A percentile compares a stretch with the other conserved stretches of the same genome.
Evolutionary conservation across 2,113 vertebrate species (phyloP).

Genomic region (Merops nubicus): DNA sequence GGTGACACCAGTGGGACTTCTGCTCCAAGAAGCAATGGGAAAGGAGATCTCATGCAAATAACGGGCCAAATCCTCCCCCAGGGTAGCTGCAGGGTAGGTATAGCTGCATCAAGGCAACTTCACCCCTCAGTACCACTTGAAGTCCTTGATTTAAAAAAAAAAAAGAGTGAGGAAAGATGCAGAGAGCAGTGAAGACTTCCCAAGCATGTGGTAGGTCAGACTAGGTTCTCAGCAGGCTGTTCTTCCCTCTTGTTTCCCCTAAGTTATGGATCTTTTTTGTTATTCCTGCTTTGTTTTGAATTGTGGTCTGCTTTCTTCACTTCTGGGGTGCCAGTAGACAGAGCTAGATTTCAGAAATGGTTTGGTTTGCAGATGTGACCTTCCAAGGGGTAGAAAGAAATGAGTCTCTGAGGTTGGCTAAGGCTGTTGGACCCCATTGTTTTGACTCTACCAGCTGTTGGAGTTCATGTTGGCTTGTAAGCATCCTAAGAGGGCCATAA

Average conservation of each 20-base stretch:
- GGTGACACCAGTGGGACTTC: background rate
- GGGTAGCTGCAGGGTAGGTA: background rate
- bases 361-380: background rate
- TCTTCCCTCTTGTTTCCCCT: slow-evolving; percentile 12
- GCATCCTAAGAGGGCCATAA: background rate
- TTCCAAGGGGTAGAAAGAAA: slow-evolving; percentile 11
- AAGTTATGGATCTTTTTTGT: background rate
- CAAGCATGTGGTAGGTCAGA: background rate
- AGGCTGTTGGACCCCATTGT: background rate
- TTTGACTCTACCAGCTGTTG: background rate
- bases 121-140: background rate
- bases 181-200: slow-evolving; percentile 9
- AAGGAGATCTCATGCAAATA: background rate
- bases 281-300: background rate
- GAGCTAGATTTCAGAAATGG: background rate
- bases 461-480: background rate
- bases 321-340: slow-evolving; percentile 19
- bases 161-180: background rate
- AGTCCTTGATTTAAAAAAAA: background rate
- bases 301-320: slow-evolving; percentile 34
- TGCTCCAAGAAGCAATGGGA: background rate
- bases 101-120: background rate
- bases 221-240: background rate
- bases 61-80: background rate
- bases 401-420: background rate